phyloP scores from a whole-genome alignment of 2,888 invertebrate genomes.

The Pterostichus niger region DNA sequence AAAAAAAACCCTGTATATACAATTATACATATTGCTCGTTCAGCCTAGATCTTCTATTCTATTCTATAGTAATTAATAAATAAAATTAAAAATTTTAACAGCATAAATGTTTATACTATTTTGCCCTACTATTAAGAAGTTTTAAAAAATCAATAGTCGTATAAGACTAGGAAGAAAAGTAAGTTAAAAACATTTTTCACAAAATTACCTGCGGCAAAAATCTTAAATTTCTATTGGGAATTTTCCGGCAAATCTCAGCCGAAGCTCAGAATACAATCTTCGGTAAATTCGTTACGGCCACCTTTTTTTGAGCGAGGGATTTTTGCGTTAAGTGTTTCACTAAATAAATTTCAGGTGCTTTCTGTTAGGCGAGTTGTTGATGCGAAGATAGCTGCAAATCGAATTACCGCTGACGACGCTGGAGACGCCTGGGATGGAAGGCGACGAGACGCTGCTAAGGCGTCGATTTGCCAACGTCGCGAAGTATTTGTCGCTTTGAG shows the following conservation, averaged over 20 bases:
- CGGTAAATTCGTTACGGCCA: constrained; percentile 40
- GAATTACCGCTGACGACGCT: constrained; percentile 26
- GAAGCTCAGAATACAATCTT: constrained; percentile 39
- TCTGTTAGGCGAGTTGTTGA: constrained; percentile 42
- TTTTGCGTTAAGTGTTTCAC: constrained; percentile 38
- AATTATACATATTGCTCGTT: too few species aligned
- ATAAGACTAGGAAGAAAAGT: not conserved
- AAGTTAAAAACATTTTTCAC: not conserved
- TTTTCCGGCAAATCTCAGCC: constrained; percentile 2
- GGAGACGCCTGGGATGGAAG: not conserved
- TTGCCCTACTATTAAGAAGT: not conserved
- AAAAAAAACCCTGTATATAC: too few species aligned
- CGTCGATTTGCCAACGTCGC: not conserved
- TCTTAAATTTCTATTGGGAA: constrained; percentile 25
- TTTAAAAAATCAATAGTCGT: not conserved
- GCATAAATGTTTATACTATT: too few species aligned
- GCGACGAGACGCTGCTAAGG: not conserved
- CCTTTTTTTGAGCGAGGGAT: constrained; percentile 24
- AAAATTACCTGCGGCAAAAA: constrained; percentile 2
- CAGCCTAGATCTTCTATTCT: too few species aligned
- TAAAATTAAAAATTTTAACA: too few species aligned
- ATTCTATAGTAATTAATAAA: too few species aligned
- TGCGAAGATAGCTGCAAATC: constrained; percentile 50
- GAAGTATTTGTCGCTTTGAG: not conserved
- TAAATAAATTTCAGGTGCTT: constrained; percentile 48